Base-by-base conservation (phyloP, 2,797 vertebrate species). In the Notolepis coatsorum region DNA sequence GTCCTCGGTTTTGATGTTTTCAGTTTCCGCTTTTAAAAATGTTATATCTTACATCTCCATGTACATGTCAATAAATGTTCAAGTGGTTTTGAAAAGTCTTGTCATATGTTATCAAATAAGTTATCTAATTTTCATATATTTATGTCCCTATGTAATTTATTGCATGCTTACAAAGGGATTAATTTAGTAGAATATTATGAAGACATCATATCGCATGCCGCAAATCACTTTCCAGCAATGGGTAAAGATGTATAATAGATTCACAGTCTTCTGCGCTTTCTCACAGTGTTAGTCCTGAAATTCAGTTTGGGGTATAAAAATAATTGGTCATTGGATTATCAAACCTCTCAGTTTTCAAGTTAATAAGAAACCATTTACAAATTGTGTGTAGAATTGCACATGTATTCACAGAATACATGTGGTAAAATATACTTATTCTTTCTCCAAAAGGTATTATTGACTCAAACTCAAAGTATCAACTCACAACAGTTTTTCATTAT, bases 271-370 rank as follows among this genome's bases (percentile, higher is more conserved):
- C 5, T 86, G 85, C 81, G 89, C 86, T 33, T 43, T 60, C 88
- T 89, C 92, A 93, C 92, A 94, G 93, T 93, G 91, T 92, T 81
- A 70, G 86, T 93, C 90, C 82, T 86, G 88, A 91, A 89, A 75
- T 84, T 90, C 86, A 90, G 87, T 9, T 61, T 55, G 13, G 53
- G 55, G 47, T 43, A n/a, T 76, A 7, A 75, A 68, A 73, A 56
- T 43, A 23, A 43, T 54, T 55, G 2, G 13, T 27, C 39, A 2
- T 68, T 27, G 35, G 9, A 48, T 53, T 25, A 45, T 53, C 45
- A 51, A 68, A 58, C 17, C 23, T 35, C 12, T 21, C 20, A 10
- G 15, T 46, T 53, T 24, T 45, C 18, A 7, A 23, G 21, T 12
- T 25, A 24, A 15, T 50, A 2, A 42, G 18, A 20, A 27, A 28